Conservation (phyloP, 2,797 vertebrate genomes). For the Gallirallus australis region DNA sequence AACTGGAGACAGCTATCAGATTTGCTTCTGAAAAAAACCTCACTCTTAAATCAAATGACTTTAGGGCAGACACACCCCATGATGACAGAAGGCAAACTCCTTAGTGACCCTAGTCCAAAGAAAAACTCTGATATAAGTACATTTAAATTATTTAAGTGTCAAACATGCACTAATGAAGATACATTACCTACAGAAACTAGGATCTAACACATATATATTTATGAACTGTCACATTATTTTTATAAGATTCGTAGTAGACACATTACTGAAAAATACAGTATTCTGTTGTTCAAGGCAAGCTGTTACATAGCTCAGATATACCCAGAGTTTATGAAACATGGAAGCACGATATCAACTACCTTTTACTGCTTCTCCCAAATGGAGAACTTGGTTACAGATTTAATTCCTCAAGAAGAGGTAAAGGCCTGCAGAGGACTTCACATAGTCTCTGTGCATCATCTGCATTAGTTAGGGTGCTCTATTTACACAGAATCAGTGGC, state of each 20-base stretch:
- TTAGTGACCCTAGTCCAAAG: neutral
- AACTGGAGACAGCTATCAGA: neutral
- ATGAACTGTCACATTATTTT: neutral
- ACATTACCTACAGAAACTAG: neutral
- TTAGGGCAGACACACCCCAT: neutral
- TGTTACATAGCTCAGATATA: neutral
- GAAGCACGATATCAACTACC: neutral
- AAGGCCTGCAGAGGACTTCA: neutral
- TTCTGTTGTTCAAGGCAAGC: neutral
- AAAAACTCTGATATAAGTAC: neutral
- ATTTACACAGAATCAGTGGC: neutral
- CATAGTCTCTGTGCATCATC: neutral
- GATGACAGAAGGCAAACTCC: neutral
- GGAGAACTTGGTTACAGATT: neutral
- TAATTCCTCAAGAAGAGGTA: neutral
- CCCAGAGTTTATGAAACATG: neutral
- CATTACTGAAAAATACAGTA: neutral
- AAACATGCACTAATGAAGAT: neutral
- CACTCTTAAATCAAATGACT: neutral
- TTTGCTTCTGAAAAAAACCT: neutral
- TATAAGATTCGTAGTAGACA: neutral
- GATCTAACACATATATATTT: neutral
- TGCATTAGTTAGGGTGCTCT: neutral
- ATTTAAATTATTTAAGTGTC: neutral
- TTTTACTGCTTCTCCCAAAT: neutral